phyloP scores from a whole-genome alignment of 2,113 vertebrate genomes.

The Apodemus sylvaticus region DNA sequence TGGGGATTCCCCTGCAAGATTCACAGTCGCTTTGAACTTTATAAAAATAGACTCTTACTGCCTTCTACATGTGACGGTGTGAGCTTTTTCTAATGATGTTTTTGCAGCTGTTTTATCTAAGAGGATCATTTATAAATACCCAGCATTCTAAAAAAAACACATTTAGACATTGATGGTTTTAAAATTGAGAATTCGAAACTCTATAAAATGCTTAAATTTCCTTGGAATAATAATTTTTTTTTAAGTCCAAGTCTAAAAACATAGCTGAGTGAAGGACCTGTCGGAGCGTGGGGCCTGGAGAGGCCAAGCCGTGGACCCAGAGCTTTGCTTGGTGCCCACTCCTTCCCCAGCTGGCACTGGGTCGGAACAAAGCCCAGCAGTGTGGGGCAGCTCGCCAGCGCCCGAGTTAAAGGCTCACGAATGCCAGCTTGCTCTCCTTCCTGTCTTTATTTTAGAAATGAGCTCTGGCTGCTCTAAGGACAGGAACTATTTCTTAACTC shows the following conservation, averaged over 20 bases:
- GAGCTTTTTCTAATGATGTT: conserved; percentile 57
- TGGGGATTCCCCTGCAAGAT: conserved; percentile 45
- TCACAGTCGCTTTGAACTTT: conserved; percentile 65
- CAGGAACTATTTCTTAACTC: background rate
- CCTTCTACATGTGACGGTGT: conserved; percentile 25
- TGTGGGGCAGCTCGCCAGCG: background rate
- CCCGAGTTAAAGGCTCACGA: accelerated
- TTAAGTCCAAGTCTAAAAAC: background rate
- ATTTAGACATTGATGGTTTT: conserved; percentile 39
- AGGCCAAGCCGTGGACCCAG: accelerated
- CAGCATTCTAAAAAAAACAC: background rate
- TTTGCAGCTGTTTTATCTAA: conserved; percentile 62
- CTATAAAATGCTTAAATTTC: conserved; percentile 51
- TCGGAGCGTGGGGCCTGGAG: background rate
- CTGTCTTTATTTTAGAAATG: background rate
- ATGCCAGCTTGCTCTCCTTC: background rate
- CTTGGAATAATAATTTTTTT: conserved; percentile 13
- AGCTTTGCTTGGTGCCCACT: background rate
- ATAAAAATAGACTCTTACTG: conserved; percentile 57
- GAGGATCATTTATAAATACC: conserved; percentile 54
- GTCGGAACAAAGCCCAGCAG: accelerated
- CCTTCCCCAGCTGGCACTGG: background rate
- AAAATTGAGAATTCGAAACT: conserved; percentile 61
- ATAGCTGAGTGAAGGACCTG: background rate
- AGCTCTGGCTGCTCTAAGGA: background rate